Conservation (phyloP, 1,140 invertebrate genomes). For the Drosophila leontia region DNA sequence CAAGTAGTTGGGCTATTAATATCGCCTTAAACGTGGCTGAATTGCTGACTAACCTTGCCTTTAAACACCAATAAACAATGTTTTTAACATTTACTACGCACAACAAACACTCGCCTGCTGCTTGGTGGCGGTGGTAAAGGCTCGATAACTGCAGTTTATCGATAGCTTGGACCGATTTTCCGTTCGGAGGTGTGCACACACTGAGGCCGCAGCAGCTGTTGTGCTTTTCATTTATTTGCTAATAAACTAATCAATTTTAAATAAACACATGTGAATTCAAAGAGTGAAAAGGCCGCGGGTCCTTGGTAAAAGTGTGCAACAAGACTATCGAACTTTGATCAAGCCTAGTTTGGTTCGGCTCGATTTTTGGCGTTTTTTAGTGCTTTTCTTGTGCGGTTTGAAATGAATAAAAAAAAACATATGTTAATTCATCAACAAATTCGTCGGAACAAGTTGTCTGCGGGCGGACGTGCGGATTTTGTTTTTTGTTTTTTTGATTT, state of each 20-base stretch:
- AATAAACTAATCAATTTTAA: slow-evolving; percentile 2
- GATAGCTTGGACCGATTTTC: not conserved
- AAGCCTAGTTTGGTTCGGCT: not conserved
- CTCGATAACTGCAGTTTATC: slow-evolving; percentile 7
- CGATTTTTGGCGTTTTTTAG: slow-evolving; percentile 41
- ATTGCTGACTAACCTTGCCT: not conserved
- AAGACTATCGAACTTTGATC: not conserved
- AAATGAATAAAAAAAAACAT: slow-evolving; percentile 47
- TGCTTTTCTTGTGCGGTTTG: slow-evolving; percentile 24
- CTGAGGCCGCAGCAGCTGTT: slow-evolving; percentile 1
- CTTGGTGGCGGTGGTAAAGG: slow-evolving; percentile 1
- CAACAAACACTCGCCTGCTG: slow-evolving; percentile 40
- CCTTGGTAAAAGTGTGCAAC: not conserved
- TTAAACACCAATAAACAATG: slow-evolving; percentile 17
- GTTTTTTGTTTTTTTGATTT: slow-evolving; percentile 48
- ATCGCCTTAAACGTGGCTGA: not conserved
- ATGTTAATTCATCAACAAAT: slow-evolving; percentile 61
- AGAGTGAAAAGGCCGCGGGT: not conserved
- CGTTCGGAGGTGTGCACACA: not conserved
- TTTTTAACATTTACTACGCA: slow-evolving; percentile 50
- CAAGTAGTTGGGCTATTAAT: not conserved
- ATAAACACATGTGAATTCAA: not conserved
- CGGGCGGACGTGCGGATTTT: slow-evolving; percentile 72
- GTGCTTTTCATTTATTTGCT: not conserved
- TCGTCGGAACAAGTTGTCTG: slow-evolving; percentile 77